Percentiles rank a stretch among this genome's conserved stretches.
Conservation (phyloP, 1,140 invertebrate genomes). For the Prorops nasuta region DNA sequence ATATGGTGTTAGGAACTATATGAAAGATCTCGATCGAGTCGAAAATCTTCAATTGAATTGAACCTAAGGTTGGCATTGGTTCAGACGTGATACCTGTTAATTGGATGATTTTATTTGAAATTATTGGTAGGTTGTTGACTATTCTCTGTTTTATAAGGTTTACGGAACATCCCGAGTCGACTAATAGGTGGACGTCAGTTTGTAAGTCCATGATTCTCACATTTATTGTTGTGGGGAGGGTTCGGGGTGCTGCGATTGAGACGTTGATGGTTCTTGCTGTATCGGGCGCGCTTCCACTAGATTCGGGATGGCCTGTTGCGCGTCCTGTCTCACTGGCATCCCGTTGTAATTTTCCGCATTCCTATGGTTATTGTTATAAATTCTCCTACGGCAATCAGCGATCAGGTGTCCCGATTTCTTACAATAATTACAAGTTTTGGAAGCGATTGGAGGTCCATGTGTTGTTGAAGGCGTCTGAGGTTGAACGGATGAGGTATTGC, state of each 20-base stretch:
- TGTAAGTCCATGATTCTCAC: background rate
- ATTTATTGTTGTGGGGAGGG: background rate
- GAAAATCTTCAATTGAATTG: background rate
- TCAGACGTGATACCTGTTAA: background rate
- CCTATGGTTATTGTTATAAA: background rate
- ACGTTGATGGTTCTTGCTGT: background rate
- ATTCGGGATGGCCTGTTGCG: background rate
- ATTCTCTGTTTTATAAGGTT: background rate
- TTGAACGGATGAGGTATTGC: background rate
- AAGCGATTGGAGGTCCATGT: background rate
- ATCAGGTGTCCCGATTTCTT: background rate
- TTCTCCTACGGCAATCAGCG: background rate
- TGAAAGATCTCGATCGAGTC: background rate
- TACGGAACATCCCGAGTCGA: background rate
- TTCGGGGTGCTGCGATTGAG: background rate
- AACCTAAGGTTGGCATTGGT: background rate
- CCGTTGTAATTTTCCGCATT: background rate
- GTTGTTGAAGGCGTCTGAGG: background rate
- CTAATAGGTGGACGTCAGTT: background rate
- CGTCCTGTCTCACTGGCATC: background rate
- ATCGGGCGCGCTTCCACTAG: background rate
- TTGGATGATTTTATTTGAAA: background rate
- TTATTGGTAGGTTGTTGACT: background rate
- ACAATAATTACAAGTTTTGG: background rate
- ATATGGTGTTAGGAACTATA: background rate